These are phyloP conservation scores for Isaurus tuberculatus DNA, from an alignment of 92 coral and sea anemone species.

Conservation along the genomic window DNA sequence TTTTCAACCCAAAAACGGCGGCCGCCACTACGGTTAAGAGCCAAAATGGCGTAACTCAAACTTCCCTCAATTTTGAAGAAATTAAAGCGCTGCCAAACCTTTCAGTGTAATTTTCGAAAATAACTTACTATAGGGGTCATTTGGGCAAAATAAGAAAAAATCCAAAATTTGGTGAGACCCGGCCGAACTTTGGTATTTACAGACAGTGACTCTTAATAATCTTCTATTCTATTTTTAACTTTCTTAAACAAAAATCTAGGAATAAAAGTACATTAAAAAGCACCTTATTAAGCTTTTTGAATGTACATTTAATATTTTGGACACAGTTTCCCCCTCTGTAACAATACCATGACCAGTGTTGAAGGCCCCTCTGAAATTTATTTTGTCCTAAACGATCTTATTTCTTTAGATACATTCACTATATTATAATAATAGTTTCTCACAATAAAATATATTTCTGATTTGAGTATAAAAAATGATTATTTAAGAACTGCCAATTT, in stretches of 20 bases:
- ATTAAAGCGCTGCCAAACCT: no score
- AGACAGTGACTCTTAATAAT: not conserved
- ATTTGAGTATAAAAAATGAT: not conserved
- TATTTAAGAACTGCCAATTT: not conserved
- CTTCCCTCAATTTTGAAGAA: no score
- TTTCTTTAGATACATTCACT: slow-evolving; percentile 4
- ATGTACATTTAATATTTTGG: not conserved
- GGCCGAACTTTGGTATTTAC: no score
- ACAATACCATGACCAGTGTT: not conserved
- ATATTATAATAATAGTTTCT: not conserved
- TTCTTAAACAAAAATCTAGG: not conserved
- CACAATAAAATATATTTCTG: slow-evolving; percentile 4
- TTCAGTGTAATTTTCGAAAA: no score
- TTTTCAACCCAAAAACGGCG: no score
- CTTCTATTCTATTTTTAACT: not conserved
- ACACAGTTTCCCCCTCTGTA: not conserved
- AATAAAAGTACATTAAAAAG: slow-evolving; percentile 14
- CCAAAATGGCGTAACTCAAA: no score
- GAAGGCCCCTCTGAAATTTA: not conserved
- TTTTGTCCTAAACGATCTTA: not conserved
- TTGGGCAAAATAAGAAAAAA: no score
- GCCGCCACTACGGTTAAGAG: no score
- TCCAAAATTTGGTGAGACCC: no score
- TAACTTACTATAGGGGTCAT: no score
- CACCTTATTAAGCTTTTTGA: slow-evolving; percentile 17